A percentile compares a stretch with the other conserved stretches of the same genome.
Evolutionary conservation across 2,113 vertebrate genomes (phyloP).

Genomic region (Anhinga rufa): DNA sequence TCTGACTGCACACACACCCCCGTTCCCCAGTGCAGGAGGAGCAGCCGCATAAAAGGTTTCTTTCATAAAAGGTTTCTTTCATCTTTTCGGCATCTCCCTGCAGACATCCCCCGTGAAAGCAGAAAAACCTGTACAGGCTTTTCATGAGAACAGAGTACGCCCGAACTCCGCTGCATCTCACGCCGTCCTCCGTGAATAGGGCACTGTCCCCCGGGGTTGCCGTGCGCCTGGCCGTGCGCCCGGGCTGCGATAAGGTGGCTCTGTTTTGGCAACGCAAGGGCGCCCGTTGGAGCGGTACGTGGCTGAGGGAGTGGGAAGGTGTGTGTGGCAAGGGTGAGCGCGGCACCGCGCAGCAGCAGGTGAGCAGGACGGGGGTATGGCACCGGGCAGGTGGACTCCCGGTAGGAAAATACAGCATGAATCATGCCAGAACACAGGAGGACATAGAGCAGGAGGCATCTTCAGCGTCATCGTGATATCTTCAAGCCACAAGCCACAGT

Average conservation of each 20-base stretch:
- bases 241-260: not conserved
- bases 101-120: not conserved
- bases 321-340: not conserved
- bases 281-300: not conserved
- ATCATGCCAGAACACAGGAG: not conserved
- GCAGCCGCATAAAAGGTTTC: not conserved
- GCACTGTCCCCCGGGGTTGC: not conserved
- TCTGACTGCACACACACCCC: not conserved
- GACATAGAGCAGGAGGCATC: not conserved
- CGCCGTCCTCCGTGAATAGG: not conserved
- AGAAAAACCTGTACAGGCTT: not conserved
- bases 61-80: not conserved
- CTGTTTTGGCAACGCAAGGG: not conserved
- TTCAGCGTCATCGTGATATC: not conserved
- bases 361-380: not conserved
- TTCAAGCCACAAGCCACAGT: not conserved
- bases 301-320: not conserved
- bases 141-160: not conserved
- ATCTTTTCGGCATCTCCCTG: not conserved
- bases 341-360: not conserved
- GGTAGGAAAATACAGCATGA: not conserved
- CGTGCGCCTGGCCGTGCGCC: rapidly evolving
- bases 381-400: not conserved
- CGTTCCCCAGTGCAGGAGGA: not conserved
- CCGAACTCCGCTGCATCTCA: not conserved